Base-by-base conservation (phyloP, 2,888 invertebrate species). In the Agrotis clavis region DNA sequence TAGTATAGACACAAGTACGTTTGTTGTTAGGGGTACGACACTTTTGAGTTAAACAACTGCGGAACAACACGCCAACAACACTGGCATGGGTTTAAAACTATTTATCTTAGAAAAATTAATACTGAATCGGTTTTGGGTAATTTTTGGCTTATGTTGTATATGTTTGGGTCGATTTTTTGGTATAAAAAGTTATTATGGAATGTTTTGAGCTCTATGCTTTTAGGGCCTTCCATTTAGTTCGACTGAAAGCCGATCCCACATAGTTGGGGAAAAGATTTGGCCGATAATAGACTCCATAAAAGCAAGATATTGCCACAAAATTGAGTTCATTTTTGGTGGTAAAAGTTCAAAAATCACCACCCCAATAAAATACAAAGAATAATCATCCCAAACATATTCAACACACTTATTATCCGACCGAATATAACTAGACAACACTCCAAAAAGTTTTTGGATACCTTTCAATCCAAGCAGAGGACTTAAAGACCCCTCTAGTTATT, bases 61-160 rank as follows among this genome's bases (percentile, higher is more conserved):
- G 16, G n/a, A 9, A 45, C 57, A 56, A 74, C 56, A 66, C 68
- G 53, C 47, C 0, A 1, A 25, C 14, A 35, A 60, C 66, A 60
- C 67, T 63, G 51, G 53, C 5, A 16, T 54, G 54, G 65, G 62
- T 66, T 63, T n/a, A 60, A 47, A 60, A 56, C 64, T 48, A 64
- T 47, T 59, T 56, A 68, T 54, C 51, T 53, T 68, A 80, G 41
- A 65, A 53, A 56, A 81, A 79, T 56, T 79, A 74, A 82, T 82
- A 79, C 80, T 82, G 79, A 66, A 64, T 78, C 56, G 82, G 79
- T 82, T 75, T 81, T 71, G 71, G 77, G 79, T 78, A 63, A 54
- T 77, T 77, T 78, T 64, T 65, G 75, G 80, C 80, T 47, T 54
- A 51, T 25, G 21, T 57, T 47, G 50, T 51, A 72, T 56, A 61